A percentile compares a stretch with the other conserved stretches of the same genome.
Evolutionary conservation across 2,113 vertebrate genomes (phyloP).

Genomic region (Antechinus stuartii): DNA sequence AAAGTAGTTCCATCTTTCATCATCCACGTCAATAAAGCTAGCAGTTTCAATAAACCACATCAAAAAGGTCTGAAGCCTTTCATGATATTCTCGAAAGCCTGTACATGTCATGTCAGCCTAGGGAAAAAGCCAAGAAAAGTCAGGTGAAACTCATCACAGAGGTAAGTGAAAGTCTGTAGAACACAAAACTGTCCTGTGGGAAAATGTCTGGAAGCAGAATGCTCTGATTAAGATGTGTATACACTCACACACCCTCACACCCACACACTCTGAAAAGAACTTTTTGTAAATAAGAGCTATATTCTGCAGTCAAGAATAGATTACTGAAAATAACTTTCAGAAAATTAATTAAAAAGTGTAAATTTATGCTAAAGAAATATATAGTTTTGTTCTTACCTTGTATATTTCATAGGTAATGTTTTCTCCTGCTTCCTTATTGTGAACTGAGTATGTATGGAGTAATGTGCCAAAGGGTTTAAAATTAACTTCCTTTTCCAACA

Average conservation of each 20-base stretch:
- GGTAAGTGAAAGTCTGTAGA: constrained; percentile 72
- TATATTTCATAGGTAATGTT: constrained; percentile 95
- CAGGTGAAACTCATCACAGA: constrained; percentile 87
- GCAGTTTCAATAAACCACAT: constrained; percentile 99
- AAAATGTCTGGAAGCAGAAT: constrained; percentile 70
- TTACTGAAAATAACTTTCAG: constrained; percentile 52
- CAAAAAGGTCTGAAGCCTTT: constrained; percentile 98
- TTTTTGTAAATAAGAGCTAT: constrained; percentile 61
- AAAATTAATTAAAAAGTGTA: constrained; percentile 24
- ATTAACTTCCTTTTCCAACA: constrained; percentile 96
- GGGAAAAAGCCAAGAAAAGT: constrained; percentile 88
- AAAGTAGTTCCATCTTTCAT: constrained; percentile 99
- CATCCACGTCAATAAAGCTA: constrained; percentile 98
- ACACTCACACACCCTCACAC: constrained; percentile 45
- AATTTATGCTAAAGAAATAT: constrained; percentile 17
- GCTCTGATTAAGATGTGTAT: constrained; percentile 72
- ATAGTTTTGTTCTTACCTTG: constrained; percentile 87
- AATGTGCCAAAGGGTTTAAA: constrained; percentile 95
- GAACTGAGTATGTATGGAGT: constrained; percentile 93
- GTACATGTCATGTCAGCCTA: constrained; percentile 95
- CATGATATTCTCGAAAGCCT: constrained; percentile 97
- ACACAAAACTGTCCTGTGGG: constrained; percentile 69
- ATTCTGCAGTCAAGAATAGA: constrained; percentile 29
- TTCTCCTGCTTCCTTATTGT: constrained; percentile 93
- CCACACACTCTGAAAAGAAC: constrained; percentile 41